Evolutionary conservation across 2,797 vertebrate species (phyloP).

Genomic region (Cephalopachus bancanus): DNA sequence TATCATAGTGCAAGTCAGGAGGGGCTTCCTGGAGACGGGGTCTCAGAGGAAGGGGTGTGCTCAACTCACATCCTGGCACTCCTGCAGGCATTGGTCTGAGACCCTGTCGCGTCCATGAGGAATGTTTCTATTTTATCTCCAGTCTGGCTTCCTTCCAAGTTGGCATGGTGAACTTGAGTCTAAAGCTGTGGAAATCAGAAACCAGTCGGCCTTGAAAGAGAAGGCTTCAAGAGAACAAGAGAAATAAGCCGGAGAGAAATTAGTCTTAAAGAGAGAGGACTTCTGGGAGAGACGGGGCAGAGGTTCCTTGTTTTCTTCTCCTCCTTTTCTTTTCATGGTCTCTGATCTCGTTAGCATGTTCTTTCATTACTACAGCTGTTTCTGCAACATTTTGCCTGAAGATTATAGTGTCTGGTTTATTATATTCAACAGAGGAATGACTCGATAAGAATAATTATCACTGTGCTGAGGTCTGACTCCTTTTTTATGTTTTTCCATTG

Average conservation of each 20-base stretch:
- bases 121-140: neutral
- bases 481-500: neutral
- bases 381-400: conserved; percentile 43
- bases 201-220: neutral
- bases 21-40: neutral
- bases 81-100: neutral
- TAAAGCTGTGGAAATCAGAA: neutral
- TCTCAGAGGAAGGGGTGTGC: rapidly evolving
- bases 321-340: neutral
- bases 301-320: neutral
- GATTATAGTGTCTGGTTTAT: conserved; percentile 65
- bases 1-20: neutral
- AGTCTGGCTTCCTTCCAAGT: conserved; percentile 1
- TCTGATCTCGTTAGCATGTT: conserved; percentile 62
- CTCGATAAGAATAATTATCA: conserved; percentile 1
- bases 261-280: neutral
- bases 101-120: rapidly evolving
- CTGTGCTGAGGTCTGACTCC: conserved; percentile 59
- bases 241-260: neutral
- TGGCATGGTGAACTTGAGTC: neutral
- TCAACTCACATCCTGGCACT: rapidly evolving
- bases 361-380: conserved; percentile 76
- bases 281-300: neutral
- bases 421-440: conserved; percentile 37
- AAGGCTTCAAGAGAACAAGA: rapidly evolving